Evolutionary conservation across 1,140 invertebrate species (phyloP).

Genomic region (Cataglyphis hispanica): DNA sequence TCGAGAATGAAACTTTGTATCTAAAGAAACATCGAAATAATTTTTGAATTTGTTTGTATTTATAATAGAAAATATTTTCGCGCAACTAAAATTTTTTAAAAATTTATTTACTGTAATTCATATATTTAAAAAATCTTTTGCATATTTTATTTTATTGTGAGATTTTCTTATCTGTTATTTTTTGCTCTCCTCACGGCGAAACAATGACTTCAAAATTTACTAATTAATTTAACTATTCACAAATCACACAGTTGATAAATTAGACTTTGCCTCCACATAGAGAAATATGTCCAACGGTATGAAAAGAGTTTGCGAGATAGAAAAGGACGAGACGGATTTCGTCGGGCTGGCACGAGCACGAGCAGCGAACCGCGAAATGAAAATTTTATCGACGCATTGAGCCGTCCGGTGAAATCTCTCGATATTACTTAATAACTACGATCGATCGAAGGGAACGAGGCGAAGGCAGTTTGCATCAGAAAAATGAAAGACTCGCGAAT

Average conservation of each 20-base stretch:
- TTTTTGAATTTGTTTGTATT: constrained; percentile 18
- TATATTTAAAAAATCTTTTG: background rate
- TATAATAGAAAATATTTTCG: background rate
- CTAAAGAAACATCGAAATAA: background rate
- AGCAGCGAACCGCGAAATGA: constrained; percentile 82
- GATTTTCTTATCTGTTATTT: background rate
- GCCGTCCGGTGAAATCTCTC: constrained; percentile 76
- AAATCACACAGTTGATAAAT: constrained; percentile 46
- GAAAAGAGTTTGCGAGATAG: constrained; percentile 8
- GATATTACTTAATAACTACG: constrained; percentile 81
- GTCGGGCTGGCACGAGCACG: constrained; percentile 59
- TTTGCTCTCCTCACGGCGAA: too few relatives aligned
- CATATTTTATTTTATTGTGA: background rate
- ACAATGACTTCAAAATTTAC: constrained; percentile 1
- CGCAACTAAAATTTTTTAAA: background rate
- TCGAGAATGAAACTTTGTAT: background rate
- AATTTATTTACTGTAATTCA: background rate
- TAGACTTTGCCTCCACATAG: background rate
- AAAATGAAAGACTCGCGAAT: constrained; percentile 63
- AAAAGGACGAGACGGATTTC: constrained; percentile 58
- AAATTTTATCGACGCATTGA: constrained; percentile 83
- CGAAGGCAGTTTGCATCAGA: constrained; percentile 40
- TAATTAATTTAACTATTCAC: constrained; percentile 63
- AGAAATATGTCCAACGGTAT: constrained; percentile 16
- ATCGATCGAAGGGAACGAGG: constrained; percentile 62